Evolutionary conservation across 2,113 vertebrate species (phyloP).

Genomic region (Myiozetetes cayanensis): DNA sequence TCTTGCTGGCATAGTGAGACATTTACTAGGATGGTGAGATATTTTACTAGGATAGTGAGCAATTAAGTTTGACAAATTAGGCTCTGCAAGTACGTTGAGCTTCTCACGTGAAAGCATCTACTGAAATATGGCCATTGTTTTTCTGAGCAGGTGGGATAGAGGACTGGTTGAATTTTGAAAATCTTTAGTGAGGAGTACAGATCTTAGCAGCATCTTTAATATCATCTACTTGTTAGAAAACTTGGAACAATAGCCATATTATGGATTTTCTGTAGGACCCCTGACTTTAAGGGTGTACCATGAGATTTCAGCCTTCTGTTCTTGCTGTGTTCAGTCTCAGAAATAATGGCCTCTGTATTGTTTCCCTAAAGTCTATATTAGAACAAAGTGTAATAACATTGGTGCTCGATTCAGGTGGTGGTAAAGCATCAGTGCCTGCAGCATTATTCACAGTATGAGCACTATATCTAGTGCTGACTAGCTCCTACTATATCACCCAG

Average conservation of each 20-base stretch:
- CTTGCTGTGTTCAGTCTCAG: slow-evolving; percentile 8
- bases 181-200: background rate
- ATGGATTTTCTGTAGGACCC: slow-evolving; percentile 17
- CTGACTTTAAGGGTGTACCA: background rate
- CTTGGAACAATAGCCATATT: background rate
- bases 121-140: background rate
- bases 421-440: slow-evolving; percentile 30
- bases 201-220: background rate
- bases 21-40: background rate
- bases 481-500: slow-evolving; percentile 20
- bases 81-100: background rate
- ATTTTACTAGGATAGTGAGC: background rate
- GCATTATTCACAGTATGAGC: slow-evolving; percentile 29
- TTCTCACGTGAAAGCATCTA: background rate
- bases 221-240: background rate
- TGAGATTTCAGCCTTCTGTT: background rate
- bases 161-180: background rate
- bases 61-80: slow-evolving; percentile 19
- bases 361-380: slow-evolving; percentile 50
- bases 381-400: slow-evolving; percentile 52
- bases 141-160: background rate
- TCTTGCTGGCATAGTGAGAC: background rate
- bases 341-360: slow-evolving; percentile 13
- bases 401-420: background rate
- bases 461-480: slow-evolving; percentile 2